Conservation (phyloP, 2,797 vertebrate genomes). For the Myiotriccus ornatus region DNA sequence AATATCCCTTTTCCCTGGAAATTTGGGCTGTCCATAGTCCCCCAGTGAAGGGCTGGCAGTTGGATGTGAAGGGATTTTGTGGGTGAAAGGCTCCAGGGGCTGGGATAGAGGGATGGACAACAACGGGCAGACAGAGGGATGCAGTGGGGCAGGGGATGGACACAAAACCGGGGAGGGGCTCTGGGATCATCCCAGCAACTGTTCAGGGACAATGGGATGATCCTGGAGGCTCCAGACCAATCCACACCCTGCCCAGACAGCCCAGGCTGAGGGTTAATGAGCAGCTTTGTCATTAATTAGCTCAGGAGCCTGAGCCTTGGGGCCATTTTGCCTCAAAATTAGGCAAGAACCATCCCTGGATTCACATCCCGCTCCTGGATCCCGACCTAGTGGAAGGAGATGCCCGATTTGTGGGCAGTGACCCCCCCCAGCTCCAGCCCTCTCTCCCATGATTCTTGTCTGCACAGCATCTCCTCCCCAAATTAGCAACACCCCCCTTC, state of each 20-base stretch:
- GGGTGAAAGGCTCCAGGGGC: neutral
- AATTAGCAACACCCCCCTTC: rapidly evolving
- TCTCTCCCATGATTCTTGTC: rapidly evolving
- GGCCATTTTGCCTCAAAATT: neutral
- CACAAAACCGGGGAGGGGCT: neutral
- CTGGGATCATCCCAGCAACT: neutral
- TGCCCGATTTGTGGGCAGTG: rapidly evolving
- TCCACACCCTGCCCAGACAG: conserved; percentile 40
- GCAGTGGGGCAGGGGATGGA: neutral
- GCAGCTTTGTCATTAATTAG: conserved; percentile 60
- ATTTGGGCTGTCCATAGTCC: rapidly evolving
- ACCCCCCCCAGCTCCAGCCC: neutral
- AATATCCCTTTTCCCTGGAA: neutral
- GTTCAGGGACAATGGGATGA: neutral
- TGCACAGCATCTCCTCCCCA: neutral
- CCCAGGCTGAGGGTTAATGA: neutral
- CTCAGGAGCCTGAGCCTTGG: neutral
- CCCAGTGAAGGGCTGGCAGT: rapidly evolving
- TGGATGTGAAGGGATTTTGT: rapidly evolving
- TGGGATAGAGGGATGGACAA: neutral
- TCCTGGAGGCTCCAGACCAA: neutral
- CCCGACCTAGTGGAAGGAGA: rapidly evolving
- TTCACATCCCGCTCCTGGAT: neutral
- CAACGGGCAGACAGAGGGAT: neutral
- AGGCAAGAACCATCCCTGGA: neutral